Evolutionary conservation across 2,888 invertebrate genomes (phyloP).

Genomic region (Neuroscelio doddi): DNA sequence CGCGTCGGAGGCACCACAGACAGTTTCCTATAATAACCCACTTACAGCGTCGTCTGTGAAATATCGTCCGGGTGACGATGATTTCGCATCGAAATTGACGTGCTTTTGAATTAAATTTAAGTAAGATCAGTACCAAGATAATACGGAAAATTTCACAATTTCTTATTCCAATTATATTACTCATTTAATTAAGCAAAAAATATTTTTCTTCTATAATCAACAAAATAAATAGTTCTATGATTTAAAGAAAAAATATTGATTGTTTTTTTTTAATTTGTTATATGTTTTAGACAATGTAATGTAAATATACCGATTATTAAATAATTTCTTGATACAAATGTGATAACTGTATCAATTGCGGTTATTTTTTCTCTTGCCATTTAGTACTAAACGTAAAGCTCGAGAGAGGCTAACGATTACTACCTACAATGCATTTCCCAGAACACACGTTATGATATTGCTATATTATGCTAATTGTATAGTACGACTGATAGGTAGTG

Average conservation of each 20-base stretch:
- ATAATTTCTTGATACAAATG: neutral
- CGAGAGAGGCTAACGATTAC: slow-evolving; percentile 46
- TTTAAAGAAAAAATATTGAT: no score
- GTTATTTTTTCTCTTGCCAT: slow-evolving; percentile 51
- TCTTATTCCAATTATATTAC: no score
- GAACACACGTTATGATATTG: slow-evolving; percentile 63
- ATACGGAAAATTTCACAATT: no score
- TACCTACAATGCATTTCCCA: slow-evolving; percentile 49
- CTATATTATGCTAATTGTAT: slow-evolving; percentile 68
- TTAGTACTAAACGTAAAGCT: slow-evolving; percentile 50
- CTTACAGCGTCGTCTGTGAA: slow-evolving; percentile 53
- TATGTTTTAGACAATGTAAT: no score
- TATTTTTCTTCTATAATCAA: no score
- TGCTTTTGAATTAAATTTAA: slow-evolving; percentile 35
- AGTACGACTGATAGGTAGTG: slow-evolving; percentile 59
- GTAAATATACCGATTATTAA: no score
- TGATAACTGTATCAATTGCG: slow-evolving; percentile 41
- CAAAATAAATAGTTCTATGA: no score
- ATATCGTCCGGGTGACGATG: slow-evolving; percentile 40
- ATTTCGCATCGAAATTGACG: slow-evolving; percentile 40
- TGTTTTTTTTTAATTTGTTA: no score
- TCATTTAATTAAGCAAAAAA: no score
- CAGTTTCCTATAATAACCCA: slow-evolving; percentile 66
- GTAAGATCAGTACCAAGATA: slow-evolving; percentile 17
- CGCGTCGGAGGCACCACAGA: slow-evolving; percentile 60